Percentiles rank a stretch among this genome's conserved stretches.
phyloP scores from a whole-genome alignment of 1,140 invertebrate species.

The Propsilocerus akamusi region DNA sequence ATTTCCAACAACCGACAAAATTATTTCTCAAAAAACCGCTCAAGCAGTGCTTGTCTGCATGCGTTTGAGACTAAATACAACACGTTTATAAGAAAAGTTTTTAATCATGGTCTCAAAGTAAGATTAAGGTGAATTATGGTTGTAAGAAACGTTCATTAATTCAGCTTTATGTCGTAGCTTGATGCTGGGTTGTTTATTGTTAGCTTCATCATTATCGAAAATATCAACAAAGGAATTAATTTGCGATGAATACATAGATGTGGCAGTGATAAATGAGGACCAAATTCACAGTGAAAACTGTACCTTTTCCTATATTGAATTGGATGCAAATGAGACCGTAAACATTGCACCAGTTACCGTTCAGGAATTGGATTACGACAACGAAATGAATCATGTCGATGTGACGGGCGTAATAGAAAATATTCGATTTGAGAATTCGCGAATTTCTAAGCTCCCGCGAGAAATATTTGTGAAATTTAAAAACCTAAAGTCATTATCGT shows the following conservation, averaged over 20 bases:
- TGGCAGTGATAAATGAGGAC: background rate
- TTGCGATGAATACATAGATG: background rate
- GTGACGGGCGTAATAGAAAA: background rate
- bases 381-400: background rate
- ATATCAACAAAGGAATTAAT: too few species aligned
- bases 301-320: background rate
- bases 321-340: background rate
- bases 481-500: background rate
- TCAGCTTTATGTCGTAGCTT: too few species aligned
- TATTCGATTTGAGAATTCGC: background rate
- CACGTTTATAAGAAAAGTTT: too few species aligned
- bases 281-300: background rate
- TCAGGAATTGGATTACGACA: background rate
- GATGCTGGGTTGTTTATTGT: too few species aligned
- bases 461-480: background rate
- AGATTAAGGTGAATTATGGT: too few species aligned
- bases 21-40: too few species aligned
- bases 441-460: background rate
- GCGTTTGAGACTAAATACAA: too few species aligned
- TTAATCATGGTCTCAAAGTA: too few species aligned
- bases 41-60: too few species aligned
- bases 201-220: too few species aligned
- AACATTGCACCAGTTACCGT: background rate
- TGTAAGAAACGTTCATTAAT: too few species aligned
- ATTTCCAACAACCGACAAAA: too few species aligned